Conservation (phyloP, 2,797 vertebrate species). For the Cygnus olor region DNA sequence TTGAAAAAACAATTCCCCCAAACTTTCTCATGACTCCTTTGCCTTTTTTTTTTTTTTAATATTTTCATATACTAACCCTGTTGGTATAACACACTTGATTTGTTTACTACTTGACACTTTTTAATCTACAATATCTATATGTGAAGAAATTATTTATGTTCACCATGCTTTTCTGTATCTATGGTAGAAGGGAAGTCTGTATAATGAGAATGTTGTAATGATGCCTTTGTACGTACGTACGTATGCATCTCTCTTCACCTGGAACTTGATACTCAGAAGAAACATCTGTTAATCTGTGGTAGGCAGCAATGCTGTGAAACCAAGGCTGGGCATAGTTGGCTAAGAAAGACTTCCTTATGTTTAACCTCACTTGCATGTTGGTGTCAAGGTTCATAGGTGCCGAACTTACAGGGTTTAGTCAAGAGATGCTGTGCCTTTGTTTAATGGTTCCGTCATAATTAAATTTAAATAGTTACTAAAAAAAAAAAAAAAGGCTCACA, state of each 20-base stretch:
- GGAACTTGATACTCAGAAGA: neutral
- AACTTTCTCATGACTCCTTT: neutral
- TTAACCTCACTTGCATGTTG: neutral
- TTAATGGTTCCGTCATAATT: neutral
- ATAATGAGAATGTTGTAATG: neutral
- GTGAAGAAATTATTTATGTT: neutral
- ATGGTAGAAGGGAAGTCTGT: neutral
- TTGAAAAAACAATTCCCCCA: neutral
- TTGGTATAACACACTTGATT: neutral
- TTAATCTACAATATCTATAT: fast-evolving
- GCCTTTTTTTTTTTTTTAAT: neutral
- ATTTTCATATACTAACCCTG: neutral
- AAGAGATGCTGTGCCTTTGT: neutral
- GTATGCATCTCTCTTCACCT: neutral
- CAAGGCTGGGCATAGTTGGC: neutral
- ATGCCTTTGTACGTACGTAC: neutral
- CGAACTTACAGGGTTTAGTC: neutral
- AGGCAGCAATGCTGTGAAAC: neutral
- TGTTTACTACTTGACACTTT: neutral
- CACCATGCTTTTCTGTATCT: neutral
- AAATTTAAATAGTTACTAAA: neutral
- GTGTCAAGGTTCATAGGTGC: neutral
- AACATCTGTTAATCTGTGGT: neutral
- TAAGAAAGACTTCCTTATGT: neutral
- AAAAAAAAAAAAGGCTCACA: neutral